Conservation (phyloP, 2,113 vertebrate species). For the Rhizomys pruinosus region DNA sequence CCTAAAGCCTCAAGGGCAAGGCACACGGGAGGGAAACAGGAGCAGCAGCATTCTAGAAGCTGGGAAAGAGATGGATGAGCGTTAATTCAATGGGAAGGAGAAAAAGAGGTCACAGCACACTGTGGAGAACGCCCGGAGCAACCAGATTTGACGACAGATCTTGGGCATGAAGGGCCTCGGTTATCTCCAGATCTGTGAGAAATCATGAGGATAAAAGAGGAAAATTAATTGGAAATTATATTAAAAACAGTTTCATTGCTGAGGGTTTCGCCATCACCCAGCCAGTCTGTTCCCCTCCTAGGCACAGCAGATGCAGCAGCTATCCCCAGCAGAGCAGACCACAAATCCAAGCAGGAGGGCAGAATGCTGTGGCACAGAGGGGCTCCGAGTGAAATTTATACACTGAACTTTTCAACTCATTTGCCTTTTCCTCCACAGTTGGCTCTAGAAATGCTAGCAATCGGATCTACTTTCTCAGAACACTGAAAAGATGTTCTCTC, state of each 20-base stretch:
- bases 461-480: background rate
- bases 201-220: background rate
- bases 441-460: background rate
- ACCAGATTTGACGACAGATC: background rate
- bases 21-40: background rate
- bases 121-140: background rate
- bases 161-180: background rate
- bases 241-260: background rate
- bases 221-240: constrained; percentile 28
- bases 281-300: background rate
- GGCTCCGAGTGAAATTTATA: background rate
- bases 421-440: background rate
- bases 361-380: background rate
- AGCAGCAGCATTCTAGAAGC: constrained; percentile 32
- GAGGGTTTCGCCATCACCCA: background rate
- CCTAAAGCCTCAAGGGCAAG: constrained; percentile 33
- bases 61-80: background rate
- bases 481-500: background rate
- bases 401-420: background rate
- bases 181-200: background rate
- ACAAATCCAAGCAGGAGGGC: background rate
- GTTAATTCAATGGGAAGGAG: constrained; percentile 41
- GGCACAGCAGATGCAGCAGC: background rate
- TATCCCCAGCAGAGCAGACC: background rate
- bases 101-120: constrained; percentile 2